Base-by-base conservation (phyloP, 2,797 vertebrate species). In the Lepus oiostolus region DNA sequence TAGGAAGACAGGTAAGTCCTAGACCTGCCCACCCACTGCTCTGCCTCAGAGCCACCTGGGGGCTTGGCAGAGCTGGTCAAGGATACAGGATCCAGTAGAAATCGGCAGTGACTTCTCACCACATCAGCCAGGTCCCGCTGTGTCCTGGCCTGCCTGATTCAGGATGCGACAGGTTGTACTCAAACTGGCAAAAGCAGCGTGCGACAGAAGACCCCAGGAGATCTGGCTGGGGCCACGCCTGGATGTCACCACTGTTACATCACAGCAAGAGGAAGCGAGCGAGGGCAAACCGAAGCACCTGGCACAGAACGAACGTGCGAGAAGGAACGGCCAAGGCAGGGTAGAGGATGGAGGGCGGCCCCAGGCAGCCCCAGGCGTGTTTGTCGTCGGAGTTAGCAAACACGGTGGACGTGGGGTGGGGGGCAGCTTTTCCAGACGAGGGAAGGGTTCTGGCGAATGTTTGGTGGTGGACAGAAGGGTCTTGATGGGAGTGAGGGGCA, bases 401-500 rank as follows among this genome's bases (percentile, higher is more conserved):
- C 2, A 2, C 22, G 35, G 6, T 16, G 28, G 58, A 7, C 21
- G 50, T 54, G 47, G 30, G 7, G 16, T 2, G 16, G 54, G 1
- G 3, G 16, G 4, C 14, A 54, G 32, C 68, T 77, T 92, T 89
- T 62, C 63, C n/a, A 13, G 68, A 50, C 28, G 38, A 32, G 52
- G 32, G 8, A 35, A 16, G 47, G 71, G 22, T 38, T 7, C 32
- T n/a, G 26, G 28, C 21, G 47, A 35, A 4, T 13, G 2, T 9
- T 21, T 58, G 54, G 10, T 12, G 72, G 26, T 22, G 24, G 72
- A 54, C 5, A 38, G n/a, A 60, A 10, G n/a, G 60, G 68, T 24
- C 35, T 17, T 28, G 12, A n/a, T 22, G 71, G 0, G 0, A 1
- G 47, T 32, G 30, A n/a, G 7, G 42, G 30, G 47, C 35, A 30